Evolutionary conservation across 1,140 invertebrate species (phyloP), one percentile per base, ranked within the genome.

Genomic region (Brachionus angularis): DNA sequence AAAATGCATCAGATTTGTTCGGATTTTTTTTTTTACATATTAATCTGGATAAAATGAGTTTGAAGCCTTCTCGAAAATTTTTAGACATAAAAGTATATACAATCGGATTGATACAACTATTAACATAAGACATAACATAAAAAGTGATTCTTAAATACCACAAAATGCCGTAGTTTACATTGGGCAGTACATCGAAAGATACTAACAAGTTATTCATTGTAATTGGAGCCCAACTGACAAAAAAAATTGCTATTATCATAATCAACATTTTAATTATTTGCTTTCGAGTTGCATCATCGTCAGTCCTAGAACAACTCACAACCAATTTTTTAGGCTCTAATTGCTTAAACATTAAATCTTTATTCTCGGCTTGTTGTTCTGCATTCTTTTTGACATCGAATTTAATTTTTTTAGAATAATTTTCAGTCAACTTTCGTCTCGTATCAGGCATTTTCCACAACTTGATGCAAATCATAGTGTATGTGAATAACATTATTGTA

Each of bases 61-160:
- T 77, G 75, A 86, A 86, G 31, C 86, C 87, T 73, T 87, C 52
- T n/a, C 88, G 80, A 79, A 90, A 90, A 79, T 87, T 88, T 75
- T 86, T 86, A 2, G 88, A 89, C 87, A 90, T 89, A 78, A 89
- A 89, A 25, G 88, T 88, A 77, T 90, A 90, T 7, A 89, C 84
- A 46, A 89, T 84, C 7, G 88, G 88, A 80, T 90, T 89, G 71
- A 89, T 85, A 75, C 88, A 89, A 77, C 85, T 88, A 78, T 88
- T 88, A 70, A 88, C 86, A 75, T 88, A 88, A 2, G 86, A 85
- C 81, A 87, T 81, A 25, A 87, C 76, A 73, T 86, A 85, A 74
- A 88, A 87, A 12, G 83, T 78, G 1, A 85, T 86, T 12, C 84
- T 82, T 74, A 88, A 80, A 69, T 87, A 85, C 74, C 88, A 88